Evolutionary conservation across 2,888 invertebrate species (phyloP), one percentile per base, ranked within the genome.

Genomic region (Corbicula japonica): DNA sequence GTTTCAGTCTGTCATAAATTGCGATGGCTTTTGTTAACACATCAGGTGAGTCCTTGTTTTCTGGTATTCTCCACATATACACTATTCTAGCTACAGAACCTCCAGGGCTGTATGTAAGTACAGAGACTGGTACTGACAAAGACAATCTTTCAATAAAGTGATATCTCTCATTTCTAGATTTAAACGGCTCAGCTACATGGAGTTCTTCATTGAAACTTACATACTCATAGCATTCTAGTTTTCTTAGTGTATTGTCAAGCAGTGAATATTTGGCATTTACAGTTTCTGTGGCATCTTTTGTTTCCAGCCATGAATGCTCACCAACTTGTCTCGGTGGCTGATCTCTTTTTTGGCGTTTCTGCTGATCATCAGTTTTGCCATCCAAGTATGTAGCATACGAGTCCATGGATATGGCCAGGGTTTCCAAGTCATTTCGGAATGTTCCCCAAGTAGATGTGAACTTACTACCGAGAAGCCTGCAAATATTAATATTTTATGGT

Each of bases 51-150:
- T 60, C 44, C 44, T 35, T 12, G 23, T 82, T 61, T 30, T 26
- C 34, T 12, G 73, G 70, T 41, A 74, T 46, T 34, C 41, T 63
- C 82, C 78, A 82, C 12, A 78, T n/a, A 34, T 69, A 75, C 21
- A 65, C 62, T 26, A 52, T 41, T 26, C 52, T 28, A 4, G 72
- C 72, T 56, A 78, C 18, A 18, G 62, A 52, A 23, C 60, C 69
- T 32, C 81, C 68, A n/a, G 69, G 76, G 56, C 50, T 46, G 38
- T 76, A 76, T 35, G 32, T 52, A 12, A 69, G 65, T 21, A 62
- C 44, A 30, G 30, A 15, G 15, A 71, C 38, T 21, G 30, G 32
- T 18, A 56, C n/a, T 12, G 66, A 56, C 35, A 76, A 41, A 60
- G 60, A 10, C 21, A 76, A 35, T 23, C 26, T 32, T 21, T 71